These are phyloP conservation scores for Urophycis tenuis DNA, from an alignment of 2,797 vertebrate species.

Conservation along the genomic window DNA sequence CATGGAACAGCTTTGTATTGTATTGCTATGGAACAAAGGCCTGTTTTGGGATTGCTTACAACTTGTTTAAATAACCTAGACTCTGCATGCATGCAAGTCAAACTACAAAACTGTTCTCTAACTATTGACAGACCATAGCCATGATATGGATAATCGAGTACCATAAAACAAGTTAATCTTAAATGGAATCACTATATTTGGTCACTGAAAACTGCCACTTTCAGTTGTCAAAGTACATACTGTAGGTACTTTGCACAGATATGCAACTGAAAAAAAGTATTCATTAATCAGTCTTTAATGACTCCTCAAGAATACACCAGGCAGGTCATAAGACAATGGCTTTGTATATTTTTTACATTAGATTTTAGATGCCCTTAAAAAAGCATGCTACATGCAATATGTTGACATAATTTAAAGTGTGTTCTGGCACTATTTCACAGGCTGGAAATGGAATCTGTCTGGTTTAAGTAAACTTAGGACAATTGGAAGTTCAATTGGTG, in stretches of 20 bases:
- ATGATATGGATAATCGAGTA: not conserved
- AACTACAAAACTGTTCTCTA: not conserved
- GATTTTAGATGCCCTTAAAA: not conserved
- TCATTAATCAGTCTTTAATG: not conserved
- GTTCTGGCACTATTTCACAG: not conserved
- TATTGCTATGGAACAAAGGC: constrained; percentile 2
- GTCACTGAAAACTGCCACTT: not conserved
- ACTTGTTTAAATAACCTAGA: not conserved
- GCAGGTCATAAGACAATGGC: not conserved
- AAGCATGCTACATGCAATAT: constrained; percentile 3
- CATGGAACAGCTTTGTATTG: not conserved
- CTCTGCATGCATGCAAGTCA: not conserved
- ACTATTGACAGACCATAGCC: constrained; percentile 1
- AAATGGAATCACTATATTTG: not conserved
- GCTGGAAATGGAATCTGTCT: not conserved
- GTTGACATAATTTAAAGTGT: not conserved
- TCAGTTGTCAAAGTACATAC: not conserved
- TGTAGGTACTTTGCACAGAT: not conserved
- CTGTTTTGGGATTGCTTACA: not conserved
- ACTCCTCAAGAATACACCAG: not conserved
- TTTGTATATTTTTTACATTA: not conserved
- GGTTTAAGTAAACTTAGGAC: not conserved
- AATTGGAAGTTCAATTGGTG: not conserved
- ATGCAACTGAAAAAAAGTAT: no score
- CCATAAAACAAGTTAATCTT: not conserved